Conservation (phyloP, 2,113 vertebrate species). For the Ranitomeya variabilis region DNA sequence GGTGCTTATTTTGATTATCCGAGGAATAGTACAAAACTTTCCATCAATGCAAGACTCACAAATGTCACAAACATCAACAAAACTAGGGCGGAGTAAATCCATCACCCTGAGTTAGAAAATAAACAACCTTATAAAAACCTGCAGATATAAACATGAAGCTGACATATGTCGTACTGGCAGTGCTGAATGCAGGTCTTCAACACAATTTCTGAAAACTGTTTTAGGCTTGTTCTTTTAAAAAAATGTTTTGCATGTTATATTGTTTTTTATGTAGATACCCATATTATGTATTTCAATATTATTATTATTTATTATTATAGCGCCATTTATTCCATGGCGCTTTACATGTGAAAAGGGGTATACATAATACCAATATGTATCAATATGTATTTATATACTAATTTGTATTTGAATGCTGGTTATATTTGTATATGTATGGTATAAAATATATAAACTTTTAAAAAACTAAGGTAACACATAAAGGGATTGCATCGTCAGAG, state of each 20-base stretch:
- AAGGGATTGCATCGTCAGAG: no score
- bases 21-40: constrained; percentile 20
- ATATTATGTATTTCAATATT: no score
- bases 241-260: not conserved
- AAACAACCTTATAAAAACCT: not conserved
- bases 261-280: no score
- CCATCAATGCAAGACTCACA: constrained; percentile 15
- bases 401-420: no score
- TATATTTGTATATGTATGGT: no score
- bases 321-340: no score
- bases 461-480: no score
- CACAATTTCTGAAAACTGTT: not conserved
- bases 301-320: no score
- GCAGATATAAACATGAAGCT: not conserved
- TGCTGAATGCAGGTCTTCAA: not conserved
- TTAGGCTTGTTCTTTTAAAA: not conserved
- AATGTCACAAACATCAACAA: constrained; percentile 23
- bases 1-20: constrained; percentile 23
- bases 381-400: no score
- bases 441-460: no score
- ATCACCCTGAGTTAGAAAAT: not conserved
- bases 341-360: no score
- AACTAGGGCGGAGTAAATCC: not conserved
- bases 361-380: no score
- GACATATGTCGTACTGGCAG: not conserved